Evolutionary conservation across 2,113 vertebrate genomes (phyloP), one percentile per base, ranked within the genome.

Genomic region (Phylloscopus trochiloides): DNA sequence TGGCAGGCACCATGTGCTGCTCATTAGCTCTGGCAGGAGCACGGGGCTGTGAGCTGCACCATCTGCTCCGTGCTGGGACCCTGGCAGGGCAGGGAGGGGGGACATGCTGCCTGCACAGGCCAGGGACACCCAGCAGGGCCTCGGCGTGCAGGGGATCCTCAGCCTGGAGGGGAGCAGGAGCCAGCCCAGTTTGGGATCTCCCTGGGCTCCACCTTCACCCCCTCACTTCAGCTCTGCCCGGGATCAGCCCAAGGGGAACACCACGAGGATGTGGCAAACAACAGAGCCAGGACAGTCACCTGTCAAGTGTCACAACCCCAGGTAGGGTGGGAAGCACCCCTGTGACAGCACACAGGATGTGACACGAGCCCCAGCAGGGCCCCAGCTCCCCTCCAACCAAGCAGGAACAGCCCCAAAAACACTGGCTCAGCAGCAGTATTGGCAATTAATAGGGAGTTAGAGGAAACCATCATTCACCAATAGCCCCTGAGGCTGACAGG

Each of bases 11-110:
- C 80, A 50, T 50, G 83, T 91, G 94, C 65, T 91, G 80, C 84
- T 96, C 52, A 91, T 96, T 92, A 94, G 89, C 66, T 82, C 52
- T 89, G 89, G 84, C 86, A 81, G 94, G 65, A 91, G 73, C 89
- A 68, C 52, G 48, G 5, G 1, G 63, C 18, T 1, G 34, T 9
- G 89, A 93, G 92, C 90, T 1, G 3, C 24, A 10, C 87, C 90
- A 65, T 88, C 95, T 92, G 88, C 81, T 92, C 67, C 1, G 9
- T 25, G 8, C 57, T 3, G 2, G 32, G 87, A 13, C 38, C 40
- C 4, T 3, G 15, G 79, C 1, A 1, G 51, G 31, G 2, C 3
- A 1, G 51, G 67, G 50, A 36, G 0, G 6, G 55, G 73, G 67
- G 58, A 92, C 2, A 0, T 0, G 6, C 81, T 51, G 48, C 54